Evolutionary conservation across 2,797 vertebrate species (phyloP), one percentile per base, ranked within the genome.

Genomic region (Cryptoprocta ferox): DNA sequence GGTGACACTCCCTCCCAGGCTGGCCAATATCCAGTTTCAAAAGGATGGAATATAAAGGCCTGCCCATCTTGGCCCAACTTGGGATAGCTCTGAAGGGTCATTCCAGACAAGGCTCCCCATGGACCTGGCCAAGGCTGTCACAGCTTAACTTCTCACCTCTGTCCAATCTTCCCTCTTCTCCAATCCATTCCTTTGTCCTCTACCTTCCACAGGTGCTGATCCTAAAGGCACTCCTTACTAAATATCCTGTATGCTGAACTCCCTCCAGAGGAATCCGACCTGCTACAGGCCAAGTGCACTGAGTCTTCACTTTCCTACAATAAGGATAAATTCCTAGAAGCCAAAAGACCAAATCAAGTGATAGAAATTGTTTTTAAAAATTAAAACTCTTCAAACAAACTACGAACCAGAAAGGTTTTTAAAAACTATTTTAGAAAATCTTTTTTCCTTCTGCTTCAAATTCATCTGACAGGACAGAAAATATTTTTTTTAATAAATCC

Each of bases 281-380:
- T 37, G 71, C 18, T 84, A n/a, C 9, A 94, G 13, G 56, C 26
- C 28, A 87, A 83, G 26, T 28, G 32, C 70, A 76, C 13, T 65
- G 15, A 91, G 19, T 26, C 63, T 68, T 85, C 45, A 68, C 78
- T 90, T 83, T 30, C 79, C 59, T 70, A 50, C 12, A 95, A 91
- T 93, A 13, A 95, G 81, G 18, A 56, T 85, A 96, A 97, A 93
- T 89, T 91, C 45, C 66, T 81, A 86, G 21, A 94, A 94, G 68
- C 21, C 83, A 93, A 93, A 89, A 75, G 42, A 91, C 42, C 84
- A 89, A 91, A 70, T 88, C 71, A 92, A 82, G 28, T 53, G 16
- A 94, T 3, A 78, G 7, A 37, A 92, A 53, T 26, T 26, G 37
- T 91, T 90, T 90, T 24, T 59, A 24, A 24, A 24, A 24, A 59